Evolutionary conservation across 2,888 invertebrate genomes (phyloP), one percentile per base, ranked within the genome.

Genomic region (Bombylius discolor): DNA sequence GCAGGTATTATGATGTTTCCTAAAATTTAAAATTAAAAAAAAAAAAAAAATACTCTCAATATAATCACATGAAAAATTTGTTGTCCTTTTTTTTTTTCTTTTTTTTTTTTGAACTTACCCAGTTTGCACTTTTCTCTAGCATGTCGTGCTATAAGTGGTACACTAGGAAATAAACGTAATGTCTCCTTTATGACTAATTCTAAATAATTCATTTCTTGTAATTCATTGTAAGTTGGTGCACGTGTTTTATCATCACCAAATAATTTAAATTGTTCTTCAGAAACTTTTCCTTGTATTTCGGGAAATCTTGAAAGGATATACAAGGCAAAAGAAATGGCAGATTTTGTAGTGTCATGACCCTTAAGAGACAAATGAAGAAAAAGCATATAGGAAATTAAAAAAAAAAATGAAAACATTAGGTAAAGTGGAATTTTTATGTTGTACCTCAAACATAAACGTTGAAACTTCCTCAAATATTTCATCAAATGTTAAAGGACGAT

Each of bases 281-380:
- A 70, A 42, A 78, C 69, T 64, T 76, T 77, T 11, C 6, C 75
- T 66, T 81, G 81, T 1, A 78, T 65, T 36, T 76, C 73, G 5
- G 74, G 73, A 62, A 78, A 70, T 53, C 76, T 72, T 1, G 81
- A 78, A 0, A 82, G 67, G 56, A 79, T 70, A 60, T 74, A 77
- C 0, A 79, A 66, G 1, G 76, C 67, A 64, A 78, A 82, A 0
- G 73, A 70, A 11, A 81, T 71, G 1, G 78, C 81, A 1, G 81
- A 79, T 0, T 80, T 77, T 0, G 80, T 81, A 0, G 81, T 81
- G 59, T 81, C 80, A 59, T 80, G 80, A 1, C 80, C 80, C 79
- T 79, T 58, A 31, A 65, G 59, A 3, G 31, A 51, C 11, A 33
- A 32, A 33, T 46, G 45, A 36, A n/a, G 33, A 36, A 36, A 8